phyloP scores from a whole-genome alignment of 2,888 invertebrate genomes.

The Acanthopleura granulata region DNA sequence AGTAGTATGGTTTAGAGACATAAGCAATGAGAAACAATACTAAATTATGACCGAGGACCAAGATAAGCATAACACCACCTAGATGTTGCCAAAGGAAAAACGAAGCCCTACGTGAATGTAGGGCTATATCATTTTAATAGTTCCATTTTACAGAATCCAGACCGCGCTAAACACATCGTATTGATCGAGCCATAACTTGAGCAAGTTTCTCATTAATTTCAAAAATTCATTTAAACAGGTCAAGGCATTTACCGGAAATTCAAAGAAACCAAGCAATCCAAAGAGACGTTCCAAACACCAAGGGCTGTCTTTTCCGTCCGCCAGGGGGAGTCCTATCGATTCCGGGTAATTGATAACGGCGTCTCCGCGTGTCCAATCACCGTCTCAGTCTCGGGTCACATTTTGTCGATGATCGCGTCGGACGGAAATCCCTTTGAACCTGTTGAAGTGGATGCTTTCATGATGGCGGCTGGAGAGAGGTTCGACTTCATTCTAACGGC shows the following conservation, averaged over 20 bases:
- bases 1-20: too few relatives aligned
- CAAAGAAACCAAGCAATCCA: background rate
- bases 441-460: conserved; percentile 34
- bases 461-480: conserved; percentile 68
- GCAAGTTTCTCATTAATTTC: too few relatives aligned
- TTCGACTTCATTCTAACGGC: conserved; percentile 86
- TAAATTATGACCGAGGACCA: too few relatives aligned
- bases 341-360: conserved; percentile 42
- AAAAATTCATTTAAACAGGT: background rate
- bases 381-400: conserved; percentile 42
- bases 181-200: too few relatives aligned
- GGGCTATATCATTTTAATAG: too few relatives aligned
- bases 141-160: too few relatives aligned
- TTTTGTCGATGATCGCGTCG: conserved; percentile 38
- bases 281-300: conserved; percentile 22
- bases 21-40: too few relatives aligned
- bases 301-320: conserved; percentile 32
- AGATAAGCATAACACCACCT: too few relatives aligned
- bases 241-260: conserved; percentile 72
- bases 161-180: too few relatives aligned
- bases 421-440: conserved; percentile 42
- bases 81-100: too few relatives aligned
- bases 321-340: conserved; percentile 37
- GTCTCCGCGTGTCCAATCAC: conserved; percentile 71
- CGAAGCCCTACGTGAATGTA: too few relatives aligned